Evolutionary conservation across 1,140 invertebrate genomes (phyloP), one percentile per base, ranked within the genome.

Genomic region (Globodera rostochiensis): DNA sequence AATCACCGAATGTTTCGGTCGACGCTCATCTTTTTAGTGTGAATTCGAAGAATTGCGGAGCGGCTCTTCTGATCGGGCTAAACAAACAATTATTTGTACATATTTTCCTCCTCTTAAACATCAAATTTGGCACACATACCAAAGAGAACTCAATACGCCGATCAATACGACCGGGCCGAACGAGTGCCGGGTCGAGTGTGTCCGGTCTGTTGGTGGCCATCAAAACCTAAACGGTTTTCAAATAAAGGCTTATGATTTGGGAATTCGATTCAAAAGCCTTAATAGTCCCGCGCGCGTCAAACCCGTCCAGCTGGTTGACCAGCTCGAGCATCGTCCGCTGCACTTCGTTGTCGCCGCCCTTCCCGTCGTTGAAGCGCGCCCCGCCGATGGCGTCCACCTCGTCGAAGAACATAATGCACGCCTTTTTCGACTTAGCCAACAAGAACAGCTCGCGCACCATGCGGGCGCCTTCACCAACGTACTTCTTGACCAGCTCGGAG

Each of bases 321-420:
- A 99, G 91, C 91, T 99, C 98, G 87, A 99, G 92, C 98, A 99
- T 99, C 21, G 98, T 99, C 90, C 98, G 93, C 91, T 99, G 97
- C 1, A 98, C 96, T 92, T 98, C 96, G 88, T 98, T 98, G 88
- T 98, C 96, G 15, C 96, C 95, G 79, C 97, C 97, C 73, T 96
- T 96, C 57, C 97, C 97, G 91, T 99, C 97, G 90, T 99, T 97
- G 91, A 98, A 98, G 85, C 96, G 92, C 57, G 97, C 97, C 69
- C 97, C 96, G 85, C 98, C 98, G 88, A 99, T 97, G 49, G 98
- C 98, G 92, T 99, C 98, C 89, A 99, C 98, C 93, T 99, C 98
- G 92, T 99, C 98, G 91, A 99, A 99, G 92, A 99, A 99, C 80
- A 99, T 98, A 3, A 99, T 92, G 90, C 98, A 99, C 9, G 98